phyloP scores from a whole-genome alignment of 2,113 vertebrate species.

The Antechinus stuartii region DNA sequence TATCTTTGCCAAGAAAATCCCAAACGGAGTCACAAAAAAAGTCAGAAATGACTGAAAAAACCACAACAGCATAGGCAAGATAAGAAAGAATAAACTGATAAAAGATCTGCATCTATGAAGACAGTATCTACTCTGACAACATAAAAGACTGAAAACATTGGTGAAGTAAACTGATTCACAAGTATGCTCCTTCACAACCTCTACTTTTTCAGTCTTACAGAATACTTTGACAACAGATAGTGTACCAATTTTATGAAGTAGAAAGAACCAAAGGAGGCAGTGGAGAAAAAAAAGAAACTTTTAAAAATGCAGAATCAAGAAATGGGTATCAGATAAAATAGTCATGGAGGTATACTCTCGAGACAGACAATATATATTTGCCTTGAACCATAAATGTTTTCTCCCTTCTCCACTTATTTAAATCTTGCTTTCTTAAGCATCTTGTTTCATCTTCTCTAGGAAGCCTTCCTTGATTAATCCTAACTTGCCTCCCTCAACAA shows the following conservation, averaged over 20 bases:
- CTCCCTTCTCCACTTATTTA: neutral
- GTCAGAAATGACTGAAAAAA: neutral
- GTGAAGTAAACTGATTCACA: neutral
- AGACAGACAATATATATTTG: neutral
- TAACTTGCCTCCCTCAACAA: neutral
- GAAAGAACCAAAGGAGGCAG: neutral
- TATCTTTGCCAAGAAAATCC: neutral
- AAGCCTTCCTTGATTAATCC: neutral
- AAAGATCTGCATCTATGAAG: neutral
- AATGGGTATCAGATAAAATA: neutral
- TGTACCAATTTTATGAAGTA: neutral
- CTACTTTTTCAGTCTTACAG: neutral
- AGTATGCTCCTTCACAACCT: neutral
- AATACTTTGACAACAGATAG: neutral
- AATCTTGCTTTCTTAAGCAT: neutral
- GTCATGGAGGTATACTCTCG: neutral
- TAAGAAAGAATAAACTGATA: neutral
- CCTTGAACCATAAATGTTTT: neutral
- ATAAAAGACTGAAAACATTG: neutral
- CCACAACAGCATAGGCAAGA: neutral
- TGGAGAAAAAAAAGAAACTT: neutral
- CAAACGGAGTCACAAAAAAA: neutral
- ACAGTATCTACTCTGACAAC: neutral
- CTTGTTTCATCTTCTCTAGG: neutral
- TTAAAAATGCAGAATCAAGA: neutral